These are phyloP conservation scores for Dicranocentrus wangi DNA, from an alignment of 2,888 invertebrate genomes.

Conservation along the genomic window DNA sequence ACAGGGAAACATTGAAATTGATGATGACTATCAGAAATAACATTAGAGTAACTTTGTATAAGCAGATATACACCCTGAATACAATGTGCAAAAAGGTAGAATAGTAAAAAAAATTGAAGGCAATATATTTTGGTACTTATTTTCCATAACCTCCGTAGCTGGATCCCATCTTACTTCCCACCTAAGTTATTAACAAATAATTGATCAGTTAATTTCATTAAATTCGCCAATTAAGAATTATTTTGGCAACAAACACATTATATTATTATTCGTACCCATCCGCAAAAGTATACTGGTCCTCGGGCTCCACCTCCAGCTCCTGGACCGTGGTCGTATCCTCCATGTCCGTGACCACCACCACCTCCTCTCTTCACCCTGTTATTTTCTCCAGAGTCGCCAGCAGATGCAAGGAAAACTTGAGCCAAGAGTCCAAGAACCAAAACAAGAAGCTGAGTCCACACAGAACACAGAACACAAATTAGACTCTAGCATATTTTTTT, in stretches of 20 bases:
- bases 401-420: slow-evolving; percentile 59
- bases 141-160: slow-evolving; percentile 48
- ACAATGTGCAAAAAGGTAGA: neutral
- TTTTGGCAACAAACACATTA: too few relatives aligned
- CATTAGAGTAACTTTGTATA: neutral
- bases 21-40: neutral
- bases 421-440: slow-evolving; percentile 62
- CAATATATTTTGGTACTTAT: slow-evolving; percentile 11
- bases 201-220: too few relatives aligned
- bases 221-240: too few relatives aligned
- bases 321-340: slow-evolving; percentile 56
- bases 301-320: slow-evolving; percentile 61
- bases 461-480: too few relatives aligned
- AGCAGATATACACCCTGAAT: neutral
- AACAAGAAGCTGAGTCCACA: slow-evolving; percentile 53
- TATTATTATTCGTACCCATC: slow-evolving; percentile 54
- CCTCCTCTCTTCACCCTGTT: slow-evolving; percentile 61
- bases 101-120: neutral
- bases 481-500: too few relatives aligned
- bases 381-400: slow-evolving; percentile 57
- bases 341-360: slow-evolving; percentile 42
- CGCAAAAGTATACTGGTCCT: slow-evolving; percentile 58
- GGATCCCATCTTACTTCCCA: slow-evolving; percentile 47
- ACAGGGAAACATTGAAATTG: neutral
- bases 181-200: too few relatives aligned